Base-by-base conservation (phyloP, 2,888 invertebrate species). In the Gisinianus flammeolus region DNA sequence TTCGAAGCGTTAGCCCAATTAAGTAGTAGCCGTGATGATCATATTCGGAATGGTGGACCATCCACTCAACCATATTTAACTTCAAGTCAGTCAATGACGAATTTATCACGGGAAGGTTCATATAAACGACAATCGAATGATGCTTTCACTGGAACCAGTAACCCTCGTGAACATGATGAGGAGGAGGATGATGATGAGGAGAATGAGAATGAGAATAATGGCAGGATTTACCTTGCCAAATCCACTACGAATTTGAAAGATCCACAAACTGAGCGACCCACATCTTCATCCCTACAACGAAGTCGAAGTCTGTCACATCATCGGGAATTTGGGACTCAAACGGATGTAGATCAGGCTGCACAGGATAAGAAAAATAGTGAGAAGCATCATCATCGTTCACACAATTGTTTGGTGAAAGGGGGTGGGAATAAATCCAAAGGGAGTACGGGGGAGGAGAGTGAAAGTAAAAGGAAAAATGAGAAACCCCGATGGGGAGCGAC, bases 401-500 rank as follows among this genome's bases (percentile, higher is more conserved):
- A 82, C 54, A 81, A 81, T 73, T 80, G 79, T 26, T 78, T 83
- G 26, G 26, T 62, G 8, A 69, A 58, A 52, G 64, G 35, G 19
- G 62, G 28, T 28, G 69, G 71, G 22, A 44, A 26, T n/a, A 76
- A 76, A 26, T 68, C 68, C 16, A 75, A 52, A 33, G 35, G 28
- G 26, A 54, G 69, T 28, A 66, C 77, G 0, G 67, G 71, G 16
- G 78, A 76, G 33, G 76, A 66, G 30, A 72, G 58, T 52, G 66
- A 69, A 31, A 28, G 19, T 4, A 78, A 79, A 77, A 84, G 77
- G 76, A 31, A 79, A 30, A 81, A 82, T 16, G 86, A 87, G 64
- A 84, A 87, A 30, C 88, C 88, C 0, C 86, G 87, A 75, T 88
- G 88, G 88, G 87, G 87, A 76, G 88, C 87, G 67, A 88, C 87